Percentiles rank a stretch among this genome's conserved stretches.
phyloP scores from a whole-genome alignment of 1,140 invertebrate species.

The Drepana arcuata region DNA sequence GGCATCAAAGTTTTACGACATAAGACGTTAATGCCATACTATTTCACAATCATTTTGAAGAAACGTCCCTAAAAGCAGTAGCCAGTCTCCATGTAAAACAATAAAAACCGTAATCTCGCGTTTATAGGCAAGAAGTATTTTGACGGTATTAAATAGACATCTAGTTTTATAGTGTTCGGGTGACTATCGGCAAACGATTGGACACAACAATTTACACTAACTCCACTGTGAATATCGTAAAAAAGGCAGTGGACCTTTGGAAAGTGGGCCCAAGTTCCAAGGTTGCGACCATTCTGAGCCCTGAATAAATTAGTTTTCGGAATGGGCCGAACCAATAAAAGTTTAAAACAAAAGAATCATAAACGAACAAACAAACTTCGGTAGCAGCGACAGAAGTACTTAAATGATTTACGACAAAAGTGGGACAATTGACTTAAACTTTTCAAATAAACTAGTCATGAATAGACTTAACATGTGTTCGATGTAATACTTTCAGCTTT shows the following conservation, averaged over 20 bases:
- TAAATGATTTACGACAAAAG: constrained; percentile 56
- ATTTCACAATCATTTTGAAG: too few relatives aligned
- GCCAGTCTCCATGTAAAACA: too few relatives aligned
- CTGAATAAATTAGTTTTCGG: constrained; percentile 69
- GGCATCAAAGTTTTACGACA: too few relatives aligned
- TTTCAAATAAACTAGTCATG: constrained; percentile 56
- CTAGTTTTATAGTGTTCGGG: not conserved
- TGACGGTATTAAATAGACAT: not conserved
- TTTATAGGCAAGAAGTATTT: not conserved
- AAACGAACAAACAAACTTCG: constrained; percentile 50
- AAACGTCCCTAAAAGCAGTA: too few relatives aligned
- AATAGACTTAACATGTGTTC: constrained; percentile 47
- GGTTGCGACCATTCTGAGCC: constrained; percentile 30
- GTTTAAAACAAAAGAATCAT: constrained; percentile 71
- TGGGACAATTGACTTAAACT: constrained; percentile 51
- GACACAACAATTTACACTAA: constrained; percentile 21
- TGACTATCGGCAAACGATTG: constrained; percentile 21
- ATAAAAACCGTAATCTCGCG: not conserved
- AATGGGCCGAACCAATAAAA: constrained; percentile 60
- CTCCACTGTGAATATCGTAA: constrained; percentile 18
- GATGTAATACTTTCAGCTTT: constrained; percentile 7
- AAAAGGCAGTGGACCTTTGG: constrained; percentile 26
- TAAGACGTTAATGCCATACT: too few relatives aligned
- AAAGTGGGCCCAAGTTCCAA: constrained; percentile 46
- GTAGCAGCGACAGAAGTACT: constrained; percentile 54